These are phyloP conservation scores for Polydesmus complanatus DNA, from an alignment of 2,888 invertebrate species.

Conservation along the genomic window DNA sequence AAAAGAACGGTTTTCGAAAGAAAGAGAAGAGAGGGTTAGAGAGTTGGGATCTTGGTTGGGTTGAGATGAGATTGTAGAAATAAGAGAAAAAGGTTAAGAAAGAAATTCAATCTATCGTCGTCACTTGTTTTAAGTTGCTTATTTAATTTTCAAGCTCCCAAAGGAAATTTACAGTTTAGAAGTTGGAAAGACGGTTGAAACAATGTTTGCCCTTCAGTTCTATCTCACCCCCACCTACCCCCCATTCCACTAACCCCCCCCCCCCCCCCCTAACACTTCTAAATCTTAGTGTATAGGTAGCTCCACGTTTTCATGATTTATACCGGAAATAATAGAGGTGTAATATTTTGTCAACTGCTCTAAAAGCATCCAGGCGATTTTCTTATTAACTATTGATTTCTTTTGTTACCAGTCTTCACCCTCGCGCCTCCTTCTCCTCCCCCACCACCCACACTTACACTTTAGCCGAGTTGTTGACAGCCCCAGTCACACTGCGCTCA, in stretches of 20 bases:
- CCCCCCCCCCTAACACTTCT: background rate
- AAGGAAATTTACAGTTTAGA: slow-evolving; percentile 6
- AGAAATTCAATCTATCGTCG: slow-evolving; percentile 12
- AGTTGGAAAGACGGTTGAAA: background rate
- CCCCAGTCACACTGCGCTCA: too few relatives aligned
- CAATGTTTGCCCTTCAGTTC: background rate
- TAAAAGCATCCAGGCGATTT: slow-evolving; percentile 10
- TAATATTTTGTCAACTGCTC: slow-evolving; percentile 10
- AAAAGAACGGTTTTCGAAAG: too few relatives aligned
- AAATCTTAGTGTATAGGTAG: background rate
- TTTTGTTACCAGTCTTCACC: background rate
- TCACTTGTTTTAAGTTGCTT: slow-evolving; percentile 15
- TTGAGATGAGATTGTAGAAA: background rate
- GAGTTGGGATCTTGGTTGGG: background rate
- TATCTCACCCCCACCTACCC: background rate
- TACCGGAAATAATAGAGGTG: slow-evolving; percentile 12
- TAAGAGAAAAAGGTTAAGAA: background rate
- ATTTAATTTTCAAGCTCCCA: slow-evolving; percentile 13
- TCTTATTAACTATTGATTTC: slow-evolving; percentile 16
- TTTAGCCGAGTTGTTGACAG: too few relatives aligned
- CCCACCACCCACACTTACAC: background rate
- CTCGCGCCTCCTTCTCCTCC: background rate
- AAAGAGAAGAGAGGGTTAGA: too few relatives aligned
- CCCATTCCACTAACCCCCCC: background rate
- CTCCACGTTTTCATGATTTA: slow-evolving; percentile 9